Conservation (phyloP, 2,113 vertebrate species). For the Petrocephalus zakoni region DNA sequence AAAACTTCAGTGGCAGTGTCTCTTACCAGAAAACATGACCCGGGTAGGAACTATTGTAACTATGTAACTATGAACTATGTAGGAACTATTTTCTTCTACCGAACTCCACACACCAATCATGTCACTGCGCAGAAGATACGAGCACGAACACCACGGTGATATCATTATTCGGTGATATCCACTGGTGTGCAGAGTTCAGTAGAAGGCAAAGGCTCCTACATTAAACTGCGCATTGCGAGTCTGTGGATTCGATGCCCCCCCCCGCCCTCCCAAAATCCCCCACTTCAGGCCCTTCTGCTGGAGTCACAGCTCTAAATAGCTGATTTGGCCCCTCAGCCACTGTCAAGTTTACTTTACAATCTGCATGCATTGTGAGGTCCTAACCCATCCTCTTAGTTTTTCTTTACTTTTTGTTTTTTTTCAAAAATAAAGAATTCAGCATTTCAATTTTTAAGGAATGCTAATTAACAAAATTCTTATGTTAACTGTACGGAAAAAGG, state of each 20-base stretch:
- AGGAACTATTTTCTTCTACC: too few relatives aligned
- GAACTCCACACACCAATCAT: too few relatives aligned
- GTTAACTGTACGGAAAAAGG: background rate
- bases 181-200: too few relatives aligned
- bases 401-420: background rate
- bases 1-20: too few relatives aligned
- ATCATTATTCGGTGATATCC: too few relatives aligned
- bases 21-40: too few relatives aligned
- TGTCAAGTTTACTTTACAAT: background rate
- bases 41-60: too few relatives aligned
- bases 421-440: background rate
- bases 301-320: background rate
- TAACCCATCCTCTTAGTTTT: background rate
- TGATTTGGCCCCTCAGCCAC: background rate
- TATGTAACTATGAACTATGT: too few relatives aligned
- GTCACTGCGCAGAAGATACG: too few relatives aligned
- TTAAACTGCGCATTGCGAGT: too few relatives aligned
- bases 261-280: background rate
- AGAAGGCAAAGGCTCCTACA: too few relatives aligned
- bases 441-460: background rate
- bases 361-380: background rate
- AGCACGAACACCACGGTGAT: too few relatives aligned
- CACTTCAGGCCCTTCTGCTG: background rate
- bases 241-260: background rate
- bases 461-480: slow-evolving; percentile 1